These are phyloP conservation scores for Eutrigla gurnardus DNA, from an alignment of 2,797 vertebrate genomes.

Conservation along the genomic window DNA sequence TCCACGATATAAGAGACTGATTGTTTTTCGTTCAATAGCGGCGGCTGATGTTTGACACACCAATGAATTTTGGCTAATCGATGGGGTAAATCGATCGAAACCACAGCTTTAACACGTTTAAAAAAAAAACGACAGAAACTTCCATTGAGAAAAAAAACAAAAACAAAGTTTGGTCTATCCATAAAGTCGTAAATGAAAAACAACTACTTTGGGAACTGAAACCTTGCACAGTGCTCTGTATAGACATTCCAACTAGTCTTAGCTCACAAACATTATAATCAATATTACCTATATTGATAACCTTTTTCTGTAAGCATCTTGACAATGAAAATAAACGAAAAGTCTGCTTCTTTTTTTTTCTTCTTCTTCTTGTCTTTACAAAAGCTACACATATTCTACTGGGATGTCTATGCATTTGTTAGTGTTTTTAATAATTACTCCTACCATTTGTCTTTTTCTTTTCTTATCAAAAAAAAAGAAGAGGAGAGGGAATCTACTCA, in stretches of 20 bases:
- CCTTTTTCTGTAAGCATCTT: constrained; percentile 82
- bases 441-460: constrained; percentile 77
- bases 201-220: constrained; percentile 84
- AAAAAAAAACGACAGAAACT: constrained; percentile 75
- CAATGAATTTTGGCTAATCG: constrained; percentile 39
- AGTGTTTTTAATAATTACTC: constrained; percentile 83
- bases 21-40: constrained; percentile 10
- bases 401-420: constrained; percentile 87
- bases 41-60: constrained; percentile 37
- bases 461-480: constrained; percentile 68
- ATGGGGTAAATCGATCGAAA: constrained; percentile 67
- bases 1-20: neutral
- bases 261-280: constrained; percentile 86
- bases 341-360: constrained; percentile 69
- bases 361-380: constrained; percentile 78
- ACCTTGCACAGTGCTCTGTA: constrained; percentile 89
- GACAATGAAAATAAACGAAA: constrained; percentile 82
- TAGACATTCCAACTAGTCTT: constrained; percentile 87
- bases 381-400: constrained; percentile 90
- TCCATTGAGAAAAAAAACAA: constrained; percentile 71
- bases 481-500: constrained; percentile 76
- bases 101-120: constrained; percentile 76
- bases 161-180: constrained; percentile 80
- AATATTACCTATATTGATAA: constrained; percentile 86
- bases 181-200: constrained; percentile 73